phyloP scores from a whole-genome alignment of 2,113 vertebrate genomes.

The Xenopus laevis region DNA sequence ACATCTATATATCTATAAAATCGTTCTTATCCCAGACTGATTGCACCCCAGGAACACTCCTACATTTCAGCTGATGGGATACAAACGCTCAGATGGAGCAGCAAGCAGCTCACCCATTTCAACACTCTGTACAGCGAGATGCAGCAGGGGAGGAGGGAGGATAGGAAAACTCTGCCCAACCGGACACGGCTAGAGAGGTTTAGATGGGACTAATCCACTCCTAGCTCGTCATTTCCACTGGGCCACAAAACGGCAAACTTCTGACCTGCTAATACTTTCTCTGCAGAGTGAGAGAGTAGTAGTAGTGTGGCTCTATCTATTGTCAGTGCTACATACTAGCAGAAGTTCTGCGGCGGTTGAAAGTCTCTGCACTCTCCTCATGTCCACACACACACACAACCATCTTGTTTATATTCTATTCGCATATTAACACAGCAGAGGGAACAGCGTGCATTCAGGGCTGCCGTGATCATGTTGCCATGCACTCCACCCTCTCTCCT shows the following conservation, averaged over 20 bases:
- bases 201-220: conserved; percentile 35
- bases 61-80: not conserved
- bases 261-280: conserved; percentile 34
- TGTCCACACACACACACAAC: too few species aligned
- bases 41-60: too few species aligned
- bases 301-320: too few species aligned
- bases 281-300: too few species aligned
- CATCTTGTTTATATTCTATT: not conserved
- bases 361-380: too few species aligned
- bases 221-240: conserved; percentile 22
- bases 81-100: not conserved
- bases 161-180: conserved; percentile 21
- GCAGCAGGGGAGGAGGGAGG: conserved; percentile 13
- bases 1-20: too few species aligned
- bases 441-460: not conserved
- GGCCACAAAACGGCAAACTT: conserved; percentile 19
- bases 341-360: too few species aligned
- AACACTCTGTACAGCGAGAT: not conserved
- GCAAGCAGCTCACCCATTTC: not conserved
- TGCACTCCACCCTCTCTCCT: conserved; percentile 31
- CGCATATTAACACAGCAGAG: not conserved
- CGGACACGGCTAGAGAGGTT: conserved; percentile 33
- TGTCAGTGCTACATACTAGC: too few species aligned
- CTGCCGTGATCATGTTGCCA: conserved; percentile 9
- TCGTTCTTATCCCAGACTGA: too few species aligned